Evolutionary conservation across 2,113 vertebrate genomes (phyloP).

Genomic region (Strigops habroptila): DNA sequence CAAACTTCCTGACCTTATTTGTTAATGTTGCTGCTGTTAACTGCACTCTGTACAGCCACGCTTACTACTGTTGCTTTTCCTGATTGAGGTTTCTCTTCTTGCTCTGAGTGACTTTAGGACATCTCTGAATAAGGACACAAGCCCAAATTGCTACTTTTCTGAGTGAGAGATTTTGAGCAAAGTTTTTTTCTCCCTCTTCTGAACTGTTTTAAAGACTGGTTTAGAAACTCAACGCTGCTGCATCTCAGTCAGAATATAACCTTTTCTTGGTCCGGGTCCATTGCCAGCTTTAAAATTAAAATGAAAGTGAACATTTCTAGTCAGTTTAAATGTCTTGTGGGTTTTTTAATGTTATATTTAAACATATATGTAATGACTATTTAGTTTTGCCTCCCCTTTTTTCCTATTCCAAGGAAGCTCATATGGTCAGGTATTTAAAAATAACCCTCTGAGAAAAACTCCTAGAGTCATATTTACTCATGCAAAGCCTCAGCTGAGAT

Average conservation of each 20-base stretch:
- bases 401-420: conserved; percentile 48
- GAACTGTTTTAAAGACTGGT: not conserved
- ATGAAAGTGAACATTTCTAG: conserved; percentile 9
- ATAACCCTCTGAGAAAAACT: conserved; percentile 29
- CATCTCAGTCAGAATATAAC: conserved; percentile 43
- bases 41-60: not conserved
- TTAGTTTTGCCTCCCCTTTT: conserved; percentile 44
- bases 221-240: not conserved
- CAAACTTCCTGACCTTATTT: not conserved
- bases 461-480: not conserved
- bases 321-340: conserved; percentile 45
- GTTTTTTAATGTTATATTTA: conserved; percentile 49
- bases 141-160: conserved; percentile 57
- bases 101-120: conserved; percentile 59
- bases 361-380: conserved; percentile 27
- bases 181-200: not conserved
- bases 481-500: not conserved
- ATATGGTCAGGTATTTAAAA: conserved; percentile 53
- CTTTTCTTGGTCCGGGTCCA: not conserved
- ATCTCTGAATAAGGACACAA: conserved; percentile 61
- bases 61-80: conserved; percentile 5
- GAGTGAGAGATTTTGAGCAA: conserved; percentile 22
- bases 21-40: not conserved
- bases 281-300: conserved; percentile 54
- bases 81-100: not conserved